Conservation (phyloP, 2,888 invertebrate genomes). For the Macaria liturata region DNA sequence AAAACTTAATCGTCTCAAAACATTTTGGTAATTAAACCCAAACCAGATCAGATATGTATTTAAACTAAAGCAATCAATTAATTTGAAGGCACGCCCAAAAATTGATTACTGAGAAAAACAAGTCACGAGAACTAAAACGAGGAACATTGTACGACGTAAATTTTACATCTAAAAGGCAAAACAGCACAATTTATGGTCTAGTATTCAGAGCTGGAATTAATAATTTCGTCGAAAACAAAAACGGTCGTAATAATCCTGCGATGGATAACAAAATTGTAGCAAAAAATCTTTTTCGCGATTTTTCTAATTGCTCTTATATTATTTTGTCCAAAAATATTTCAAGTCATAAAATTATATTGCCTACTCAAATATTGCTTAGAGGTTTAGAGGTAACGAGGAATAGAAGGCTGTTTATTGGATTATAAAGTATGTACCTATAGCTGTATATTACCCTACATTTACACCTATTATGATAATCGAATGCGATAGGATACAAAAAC, state of each 20-base stretch:
- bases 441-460: constrained; percentile 17
- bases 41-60: constrained; percentile 7
- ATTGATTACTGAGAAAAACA: constrained; percentile 21
- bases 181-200: neutral
- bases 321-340: no score
- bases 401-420: constrained; percentile 16
- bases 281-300: no score
- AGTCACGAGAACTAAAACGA: constrained; percentile 9
- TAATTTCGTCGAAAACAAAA: no score
- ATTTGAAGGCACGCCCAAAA: constrained; percentile 28
- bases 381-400: constrained; percentile 5
- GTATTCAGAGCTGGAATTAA: neutral
- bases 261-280: no score
- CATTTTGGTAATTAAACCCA: neutral
- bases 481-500: constrained; percentile 46
- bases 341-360: no score
- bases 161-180: neutral
- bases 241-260: no score
- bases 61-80: constrained; percentile 24
- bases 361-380: constrained; percentile 1
- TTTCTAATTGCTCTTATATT: no score
- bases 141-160: constrained; percentile 11
- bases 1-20: no score
- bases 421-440: constrained; percentile 1
- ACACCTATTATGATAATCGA: constrained; percentile 44